Evolutionary conservation across 2,113 vertebrate species (phyloP).

Genomic region (Calidris pugnax): DNA sequence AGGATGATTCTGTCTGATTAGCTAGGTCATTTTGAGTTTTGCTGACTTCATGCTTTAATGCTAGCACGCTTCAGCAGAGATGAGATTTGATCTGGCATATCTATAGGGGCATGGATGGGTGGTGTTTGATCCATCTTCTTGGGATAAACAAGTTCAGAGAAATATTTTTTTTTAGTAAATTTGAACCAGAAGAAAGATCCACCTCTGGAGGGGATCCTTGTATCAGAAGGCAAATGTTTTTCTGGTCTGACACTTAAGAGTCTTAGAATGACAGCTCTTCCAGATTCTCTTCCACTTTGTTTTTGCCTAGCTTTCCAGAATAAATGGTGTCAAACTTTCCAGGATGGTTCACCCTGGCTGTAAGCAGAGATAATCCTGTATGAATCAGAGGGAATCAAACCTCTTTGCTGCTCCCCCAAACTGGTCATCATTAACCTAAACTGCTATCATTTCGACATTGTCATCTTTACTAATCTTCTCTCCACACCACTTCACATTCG

Average conservation of each 20-base stretch:
- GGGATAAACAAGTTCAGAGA: neutral
- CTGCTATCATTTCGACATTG: neutral
- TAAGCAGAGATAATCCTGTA: neutral
- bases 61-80: neutral
- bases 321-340: neutral
- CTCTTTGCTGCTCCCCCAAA: neutral
- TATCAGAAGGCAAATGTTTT: neutral
- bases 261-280: neutral
- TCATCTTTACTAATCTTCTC: neutral
- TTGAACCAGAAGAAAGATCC: neutral
- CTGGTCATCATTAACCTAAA: neutral
- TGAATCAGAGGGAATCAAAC: neutral
- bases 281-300: neutral
- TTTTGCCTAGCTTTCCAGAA: neutral
- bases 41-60: neutral
- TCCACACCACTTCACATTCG: neutral
- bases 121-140: neutral
- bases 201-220: neutral
- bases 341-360: neutral
- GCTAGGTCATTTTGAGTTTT: neutral
- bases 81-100: neutral
- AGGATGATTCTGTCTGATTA: neutral
- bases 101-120: neutral
- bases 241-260: neutral
- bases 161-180: neutral